phyloP scores from a whole-genome alignment of 2,888 invertebrate genomes.

The Trisateles emortualis region DNA sequence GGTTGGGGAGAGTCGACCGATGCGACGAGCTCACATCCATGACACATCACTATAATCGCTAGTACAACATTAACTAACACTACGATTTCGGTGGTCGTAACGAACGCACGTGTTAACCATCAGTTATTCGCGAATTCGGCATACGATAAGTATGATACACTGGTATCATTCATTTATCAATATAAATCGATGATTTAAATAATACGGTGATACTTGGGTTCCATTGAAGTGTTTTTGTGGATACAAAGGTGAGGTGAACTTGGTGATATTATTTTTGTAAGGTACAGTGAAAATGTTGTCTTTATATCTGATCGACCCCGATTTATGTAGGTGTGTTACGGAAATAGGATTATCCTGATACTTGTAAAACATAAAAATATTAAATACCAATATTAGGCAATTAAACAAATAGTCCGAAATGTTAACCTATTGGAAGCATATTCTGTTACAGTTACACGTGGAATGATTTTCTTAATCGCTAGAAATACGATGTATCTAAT shows the following conservation, averaged over 20 bases:
- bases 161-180: constrained; percentile 5
- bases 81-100: constrained; percentile 52
- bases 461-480: no score
- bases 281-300: neutral
- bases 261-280: neutral
- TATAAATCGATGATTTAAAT: neutral
- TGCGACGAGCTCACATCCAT: constrained; percentile 18
- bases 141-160: constrained; percentile 1
- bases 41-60: neutral
- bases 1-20: constrained; percentile 37
- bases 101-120: constrained; percentile 48
- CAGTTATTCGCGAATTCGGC: constrained; percentile 17
- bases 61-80: constrained; percentile 24
- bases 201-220: neutral
- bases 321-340: neutral
- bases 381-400: no score
- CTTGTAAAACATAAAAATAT: no score
- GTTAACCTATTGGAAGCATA: no score
- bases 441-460: no score
- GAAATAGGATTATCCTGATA: neutral
- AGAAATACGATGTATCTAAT: no score
- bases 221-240: neutral
- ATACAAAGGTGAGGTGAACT: constrained; percentile 9
- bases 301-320: neutral
- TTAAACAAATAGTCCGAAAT: no score